A percentile compares a stretch with the other conserved stretches of the same genome.
These are phyloP conservation scores for Sebastes trivittatus DNA, from an alignment of 2,797 vertebrate genomes.

Conservation along the genomic window DNA sequence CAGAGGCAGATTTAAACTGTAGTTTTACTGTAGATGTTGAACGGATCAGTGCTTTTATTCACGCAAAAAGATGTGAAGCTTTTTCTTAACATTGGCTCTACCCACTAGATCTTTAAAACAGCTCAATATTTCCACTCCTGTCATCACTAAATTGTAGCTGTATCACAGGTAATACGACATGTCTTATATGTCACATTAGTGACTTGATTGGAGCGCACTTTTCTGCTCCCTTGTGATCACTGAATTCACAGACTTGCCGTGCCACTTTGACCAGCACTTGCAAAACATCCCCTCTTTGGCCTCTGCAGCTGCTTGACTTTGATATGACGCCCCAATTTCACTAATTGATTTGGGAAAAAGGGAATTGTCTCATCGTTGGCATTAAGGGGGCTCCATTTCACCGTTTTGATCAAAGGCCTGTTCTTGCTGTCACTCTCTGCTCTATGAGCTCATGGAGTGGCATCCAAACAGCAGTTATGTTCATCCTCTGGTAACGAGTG, in stretches of 20 bases:
- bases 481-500: conserved; percentile 59
- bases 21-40: conserved; percentile 8
- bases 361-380: conserved; percentile 71
- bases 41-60: not conserved
- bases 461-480: conserved; percentile 50
- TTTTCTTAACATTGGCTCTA: not conserved
- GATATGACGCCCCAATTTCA: conserved; percentile 51
- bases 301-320: conserved; percentile 55
- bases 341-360: conserved; percentile 63
- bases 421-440: conserved; percentile 53
- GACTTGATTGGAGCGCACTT: conserved; percentile 5
- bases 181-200: conserved; percentile 16
- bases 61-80: not conserved
- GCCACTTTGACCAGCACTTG: conserved; percentile 18
- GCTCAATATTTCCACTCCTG: conserved; percentile 14
- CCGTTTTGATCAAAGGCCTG: conserved; percentile 63
- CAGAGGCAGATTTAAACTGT: conserved; percentile 10
- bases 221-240: conserved; percentile 17
- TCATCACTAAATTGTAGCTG: not conserved
- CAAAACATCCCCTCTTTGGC: conserved; percentile 41
- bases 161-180: conserved; percentile 3
- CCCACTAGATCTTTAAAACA: not conserved
- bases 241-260: conserved; percentile 5
- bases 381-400: conserved; percentile 55
- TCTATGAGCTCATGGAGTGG: conserved; percentile 70